phyloP scores from a whole-genome alignment of 2,797 vertebrate species.

The Mus spretus region DNA sequence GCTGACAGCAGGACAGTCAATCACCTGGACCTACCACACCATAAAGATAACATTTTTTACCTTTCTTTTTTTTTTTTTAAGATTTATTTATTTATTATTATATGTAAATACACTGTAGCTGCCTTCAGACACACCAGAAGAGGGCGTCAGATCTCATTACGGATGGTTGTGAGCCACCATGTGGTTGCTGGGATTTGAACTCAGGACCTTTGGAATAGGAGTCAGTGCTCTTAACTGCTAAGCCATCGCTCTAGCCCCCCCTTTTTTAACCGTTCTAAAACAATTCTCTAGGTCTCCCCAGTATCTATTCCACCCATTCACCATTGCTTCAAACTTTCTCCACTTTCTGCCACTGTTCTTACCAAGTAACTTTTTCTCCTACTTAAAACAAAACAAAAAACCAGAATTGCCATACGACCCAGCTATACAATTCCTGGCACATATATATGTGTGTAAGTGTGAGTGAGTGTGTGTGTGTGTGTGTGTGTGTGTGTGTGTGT shows the following conservation, averaged over 20 bases:
- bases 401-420: not conserved
- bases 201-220: too few relatives aligned
- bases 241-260: too few relatives aligned
- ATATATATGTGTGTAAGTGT: too few relatives aligned
- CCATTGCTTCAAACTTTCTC: not conserved
- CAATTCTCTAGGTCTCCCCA: not conserved
- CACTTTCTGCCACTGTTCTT: not conserved
- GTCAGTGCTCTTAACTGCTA: too few relatives aligned
- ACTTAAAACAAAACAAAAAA: not conserved
- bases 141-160: too few relatives aligned
- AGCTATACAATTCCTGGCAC: not conserved
- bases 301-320: not conserved
- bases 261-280: not conserved
- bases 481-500: too few relatives aligned
- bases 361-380: slow-evolving; percentile 21
- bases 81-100: too few relatives aligned
- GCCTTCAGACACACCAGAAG: too few relatives aligned
- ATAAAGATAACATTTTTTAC: not conserved
- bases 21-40: not conserved
- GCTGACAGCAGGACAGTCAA: not conserved
- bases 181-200: too few relatives aligned
- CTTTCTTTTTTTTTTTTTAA: too few relatives aligned
- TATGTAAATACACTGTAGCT: too few relatives aligned
- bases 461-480: not conserved
- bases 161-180: too few relatives aligned